Base-by-base conservation (phyloP, 2,888 invertebrate species). In the Macaria notata region DNA sequence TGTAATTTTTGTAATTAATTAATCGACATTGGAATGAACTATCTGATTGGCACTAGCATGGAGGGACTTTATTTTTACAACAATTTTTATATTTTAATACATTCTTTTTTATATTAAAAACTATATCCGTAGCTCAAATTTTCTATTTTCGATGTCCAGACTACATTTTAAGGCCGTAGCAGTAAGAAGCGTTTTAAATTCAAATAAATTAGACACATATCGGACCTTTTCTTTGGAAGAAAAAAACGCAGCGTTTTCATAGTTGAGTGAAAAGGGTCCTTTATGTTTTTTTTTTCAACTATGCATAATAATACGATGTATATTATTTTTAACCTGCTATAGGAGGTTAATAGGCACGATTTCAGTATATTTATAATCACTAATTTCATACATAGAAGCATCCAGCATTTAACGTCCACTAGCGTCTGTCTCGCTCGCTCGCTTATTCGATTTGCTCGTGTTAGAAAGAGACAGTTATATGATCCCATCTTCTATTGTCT, bases 11-110 rank as follows among this genome's bases (percentile, higher is more conserved):
- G 46, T 51, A 39, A 55, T 59, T 68, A 66, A 59, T 70, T 71
- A 76, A 72, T 75, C 68, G 61, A 74, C 65, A 68, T 72, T 81
- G 81, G 79, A 81, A 81, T 81, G 78, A 78, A 78, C 42, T 58
- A 72, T 71, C 69, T 54, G 75, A 73, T 88, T 88, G 88, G 88
- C 88, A 88, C 88, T 88, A 88, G 68, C 59, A 78, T 88, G 88
- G 88, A 88, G 87, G 88, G 88, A 78, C 74, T 70, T 39, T 30
- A 49, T 52, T 58, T 59, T 50, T 44, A 53, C 49, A 54, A 43
- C 51, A 60, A 60, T 56, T 59, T 44, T 36, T 8, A 5, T 41
- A 8, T 41, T 41, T 8, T 8, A 49, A 33, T 38, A 49, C 45
- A 41, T 58, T n/a, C n/a, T n/a, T n/a, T n/a, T 36, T 41, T n/a